Conservation (phyloP, 2,113 vertebrate species). For the Drymodes brunneopygia region DNA sequence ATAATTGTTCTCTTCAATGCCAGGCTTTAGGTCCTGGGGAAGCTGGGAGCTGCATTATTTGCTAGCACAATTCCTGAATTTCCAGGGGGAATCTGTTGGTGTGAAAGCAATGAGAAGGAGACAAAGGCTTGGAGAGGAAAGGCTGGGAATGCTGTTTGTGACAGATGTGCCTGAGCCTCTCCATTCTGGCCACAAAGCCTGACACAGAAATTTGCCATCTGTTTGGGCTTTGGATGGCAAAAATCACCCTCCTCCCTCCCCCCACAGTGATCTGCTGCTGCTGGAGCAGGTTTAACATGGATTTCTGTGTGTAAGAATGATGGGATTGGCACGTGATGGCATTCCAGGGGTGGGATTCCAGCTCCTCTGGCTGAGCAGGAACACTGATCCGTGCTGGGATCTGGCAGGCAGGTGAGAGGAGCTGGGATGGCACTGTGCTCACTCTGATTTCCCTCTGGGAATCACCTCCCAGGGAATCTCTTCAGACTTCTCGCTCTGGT, state of each 20-base stretch:
- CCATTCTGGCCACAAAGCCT: not conserved
- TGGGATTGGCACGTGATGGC: not conserved
- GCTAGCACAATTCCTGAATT: conserved; percentile 28
- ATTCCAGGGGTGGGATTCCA: not conserved
- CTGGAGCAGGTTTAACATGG: not conserved
- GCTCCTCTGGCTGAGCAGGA: not conserved
- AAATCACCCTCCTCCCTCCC: not conserved
- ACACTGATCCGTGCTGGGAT: accelerated
- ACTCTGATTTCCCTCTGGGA: not conserved
- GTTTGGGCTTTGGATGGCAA: not conserved
- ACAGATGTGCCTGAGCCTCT: not conserved
- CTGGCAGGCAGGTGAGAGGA: not conserved
- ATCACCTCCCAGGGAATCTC: not conserved
- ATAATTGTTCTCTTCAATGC: not conserved
- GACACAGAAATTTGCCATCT: conserved; percentile 38
- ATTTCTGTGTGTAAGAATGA: not conserved
- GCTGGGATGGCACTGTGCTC: not conserved
- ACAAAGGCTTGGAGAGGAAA: conserved; percentile 28
- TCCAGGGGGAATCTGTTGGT: conserved; percentile 26
- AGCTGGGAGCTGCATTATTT: not conserved
- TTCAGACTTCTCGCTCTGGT: not conserved
- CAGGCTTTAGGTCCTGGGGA: conserved; percentile 5
- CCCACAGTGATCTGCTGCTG: not conserved
- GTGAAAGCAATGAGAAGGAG: conserved; percentile 24
- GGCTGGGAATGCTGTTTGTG: not conserved